Conservation (phyloP, 2,113 vertebrate species). For the Haemorhous mexicanus region DNA sequence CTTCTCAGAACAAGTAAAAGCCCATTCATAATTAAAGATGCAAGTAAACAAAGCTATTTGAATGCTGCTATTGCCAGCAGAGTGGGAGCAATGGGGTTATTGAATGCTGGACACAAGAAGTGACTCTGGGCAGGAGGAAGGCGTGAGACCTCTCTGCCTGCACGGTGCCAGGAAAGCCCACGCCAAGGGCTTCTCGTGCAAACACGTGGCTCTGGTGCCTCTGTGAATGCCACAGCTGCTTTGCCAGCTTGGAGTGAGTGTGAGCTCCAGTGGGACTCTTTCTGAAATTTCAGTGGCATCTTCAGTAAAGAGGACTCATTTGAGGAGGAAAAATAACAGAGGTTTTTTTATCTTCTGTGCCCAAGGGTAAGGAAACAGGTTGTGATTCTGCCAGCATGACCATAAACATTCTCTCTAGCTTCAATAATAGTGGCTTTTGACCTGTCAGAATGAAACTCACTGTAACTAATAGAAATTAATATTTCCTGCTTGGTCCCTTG, state of each 20-base stretch:
- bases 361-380: background rate
- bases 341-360: background rate
- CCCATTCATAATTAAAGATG: background rate
- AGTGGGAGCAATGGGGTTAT: background rate
- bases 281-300: background rate
- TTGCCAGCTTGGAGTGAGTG: background rate
- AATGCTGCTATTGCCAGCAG: background rate
- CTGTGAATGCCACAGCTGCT: background rate
- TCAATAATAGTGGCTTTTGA: background rate
- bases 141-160: background rate
- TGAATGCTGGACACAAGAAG: background rate
- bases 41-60: background rate
- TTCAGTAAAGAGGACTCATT: background rate
- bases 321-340: background rate
- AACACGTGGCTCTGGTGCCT: background rate
- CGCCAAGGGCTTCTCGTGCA: background rate
- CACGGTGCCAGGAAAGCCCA: background rate
- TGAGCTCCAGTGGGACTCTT: background rate
- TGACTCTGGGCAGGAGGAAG: background rate
- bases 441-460: background rate
- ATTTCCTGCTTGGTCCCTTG: background rate
- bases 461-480: background rate
- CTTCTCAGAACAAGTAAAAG: background rate
- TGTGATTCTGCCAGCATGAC: background rate
- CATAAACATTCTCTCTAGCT: background rate